Conservation (phyloP, 2,797 vertebrate genomes). For the Rhadinocentrus ornatus region DNA sequence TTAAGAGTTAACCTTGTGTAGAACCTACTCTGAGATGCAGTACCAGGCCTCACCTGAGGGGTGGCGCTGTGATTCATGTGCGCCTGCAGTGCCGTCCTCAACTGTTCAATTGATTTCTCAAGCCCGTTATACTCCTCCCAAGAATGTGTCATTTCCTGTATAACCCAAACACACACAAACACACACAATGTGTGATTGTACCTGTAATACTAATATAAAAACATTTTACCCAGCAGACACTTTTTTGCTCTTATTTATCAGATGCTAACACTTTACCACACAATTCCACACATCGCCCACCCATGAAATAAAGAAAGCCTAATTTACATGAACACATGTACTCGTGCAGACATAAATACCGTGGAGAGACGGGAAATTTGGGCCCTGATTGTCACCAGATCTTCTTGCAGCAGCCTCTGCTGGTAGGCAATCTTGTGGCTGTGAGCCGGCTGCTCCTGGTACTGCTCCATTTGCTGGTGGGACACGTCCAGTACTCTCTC, state of each 20-base stretch:
- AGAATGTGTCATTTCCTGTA: conserved; percentile 91
- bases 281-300: neutral
- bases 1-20: neutral
- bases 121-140: conserved; percentile 92
- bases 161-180: conserved; percentile 4
- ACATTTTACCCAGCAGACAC: neutral
- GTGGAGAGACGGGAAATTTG: conserved; percentile 92
- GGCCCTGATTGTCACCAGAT: conserved; percentile 93
- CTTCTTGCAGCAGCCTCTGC: conserved; percentile 94
- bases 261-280: neutral
- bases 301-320: neutral
- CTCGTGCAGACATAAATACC: conserved; percentile 63
- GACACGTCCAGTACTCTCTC: conserved; percentile 92
- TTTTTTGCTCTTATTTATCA: neutral
- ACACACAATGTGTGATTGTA: neutral
- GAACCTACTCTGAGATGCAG: conserved; percentile 8
- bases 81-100: conserved; percentile 87
- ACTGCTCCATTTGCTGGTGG: conserved; percentile 95
- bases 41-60: conserved; percentile 83
- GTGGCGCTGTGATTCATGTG: conserved; percentile 87
- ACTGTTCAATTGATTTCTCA: conserved; percentile 89
- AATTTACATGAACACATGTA: neutral
- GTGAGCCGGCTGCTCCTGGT: conserved; percentile 90
- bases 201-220: neutral
- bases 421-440: conserved; percentile 92